Percentiles rank a stretch among this genome's conserved stretches.
Conservation (phyloP, 2,888 invertebrate genomes). For the Drosophila incognita region DNA sequence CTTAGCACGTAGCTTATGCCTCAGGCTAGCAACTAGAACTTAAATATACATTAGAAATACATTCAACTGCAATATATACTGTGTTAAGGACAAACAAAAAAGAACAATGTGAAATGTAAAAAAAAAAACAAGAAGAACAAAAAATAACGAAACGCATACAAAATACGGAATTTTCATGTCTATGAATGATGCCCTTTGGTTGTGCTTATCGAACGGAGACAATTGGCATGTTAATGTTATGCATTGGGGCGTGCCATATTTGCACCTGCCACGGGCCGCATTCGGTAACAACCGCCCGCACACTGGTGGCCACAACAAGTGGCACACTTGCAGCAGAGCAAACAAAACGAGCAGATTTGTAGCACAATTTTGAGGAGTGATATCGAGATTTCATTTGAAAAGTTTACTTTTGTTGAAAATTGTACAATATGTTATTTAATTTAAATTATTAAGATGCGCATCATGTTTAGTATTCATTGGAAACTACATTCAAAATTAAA, state of each 20-base stretch:
- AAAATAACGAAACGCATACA: constrained; percentile 20
- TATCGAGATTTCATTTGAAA: not conserved
- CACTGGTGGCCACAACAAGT: constrained; percentile 34
- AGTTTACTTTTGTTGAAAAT: not conserved
- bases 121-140: not conserved
- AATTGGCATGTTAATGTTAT: constrained; percentile 53
- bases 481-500: not conserved
- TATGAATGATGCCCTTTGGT: constrained; percentile 18
- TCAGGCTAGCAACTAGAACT: constrained; percentile 18
- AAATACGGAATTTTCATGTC: constrained; percentile 24
- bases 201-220: constrained; percentile 25
- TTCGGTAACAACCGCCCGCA: constrained; percentile 3
- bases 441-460: not conserved
- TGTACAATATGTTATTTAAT: not conserved
- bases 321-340: not conserved
- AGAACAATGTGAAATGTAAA: constrained; percentile 20
- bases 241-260: constrained; percentile 50
- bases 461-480: not conserved
- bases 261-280: constrained; percentile 22
- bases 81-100: not conserved
- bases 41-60: constrained; percentile 17
- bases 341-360: not conserved
- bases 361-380: constrained; percentile 1
- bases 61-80: constrained; percentile 17
- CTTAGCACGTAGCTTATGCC: constrained; percentile 15